Base-by-base conservation (phyloP, 2,888 invertebrate genomes). In the Drosophila infuscata region DNA sequence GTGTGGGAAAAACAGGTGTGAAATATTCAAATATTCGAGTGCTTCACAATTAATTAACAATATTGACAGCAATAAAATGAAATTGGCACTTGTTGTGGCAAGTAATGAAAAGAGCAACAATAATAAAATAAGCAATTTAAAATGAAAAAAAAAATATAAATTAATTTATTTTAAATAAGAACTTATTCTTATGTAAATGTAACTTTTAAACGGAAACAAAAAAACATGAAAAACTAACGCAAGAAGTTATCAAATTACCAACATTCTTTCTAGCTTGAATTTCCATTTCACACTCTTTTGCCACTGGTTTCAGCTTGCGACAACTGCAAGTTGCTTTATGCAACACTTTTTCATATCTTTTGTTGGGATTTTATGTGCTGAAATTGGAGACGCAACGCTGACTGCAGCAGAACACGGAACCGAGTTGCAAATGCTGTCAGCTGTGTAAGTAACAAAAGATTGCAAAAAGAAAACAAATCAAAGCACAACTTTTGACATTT, bases 391-490 rank as follows among this genome's bases (percentile, higher is more conserved):
- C 71, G 43, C 9, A 6, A 36, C 46, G 65, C 74, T 48, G 70
- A 57, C 51, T 53, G 33, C 64, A 68, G 57, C 63, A 60, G 70
- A 72, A 82, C 62, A 52, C 71, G 75, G 76, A 74, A 79, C 53
- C 49, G 58, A 49, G 57, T 30, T 52, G 60, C 61, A 53, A 70
- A 77, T 73, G 66, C 64, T 72, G 60, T 75, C 71, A 70, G 61
- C 67, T 77, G 68, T 67, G 65, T 61, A 69, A 63, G 68, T 59
- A 68, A 51, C 12, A 49, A 58, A 48, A 49, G 32, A 35, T 49
- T 43, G 43, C 20, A 20, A 41, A 41, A 20, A 15, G 8, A 46
- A 25, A 25, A 25, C 25, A 46, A 70, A 70, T 51, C 54, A 75
- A 69, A 54, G 63, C 79, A 60, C 49, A 71, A 49, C 4, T 57